Base-by-base conservation (phyloP, 2,797 vertebrate genomes). In the Numenius phaeopus region DNA sequence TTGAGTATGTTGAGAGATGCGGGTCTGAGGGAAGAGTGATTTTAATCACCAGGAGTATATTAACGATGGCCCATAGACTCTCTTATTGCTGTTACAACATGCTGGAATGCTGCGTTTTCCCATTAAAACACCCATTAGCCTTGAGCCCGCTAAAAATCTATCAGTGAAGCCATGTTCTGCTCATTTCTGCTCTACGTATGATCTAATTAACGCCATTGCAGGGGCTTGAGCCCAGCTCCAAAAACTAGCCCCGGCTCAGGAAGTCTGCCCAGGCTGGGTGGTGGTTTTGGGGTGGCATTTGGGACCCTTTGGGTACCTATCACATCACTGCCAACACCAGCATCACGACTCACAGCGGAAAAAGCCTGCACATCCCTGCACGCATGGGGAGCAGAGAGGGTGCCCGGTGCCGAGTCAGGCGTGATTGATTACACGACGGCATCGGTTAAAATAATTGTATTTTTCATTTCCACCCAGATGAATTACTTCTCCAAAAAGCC, bases 121-220 rank as follows among this genome's bases (percentile, higher is more conserved):
- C 96, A 98, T 98, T 98, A 98, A 97, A 97, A 95, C 94, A 90
- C 81, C 97, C 96, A 97, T 98, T 98, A 98, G 94, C 94, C 87
- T 90, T 69, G 82, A 97, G 94, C 88, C 88, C 52, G 73, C 97
- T 97, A 96, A 96, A 97, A 94, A 95, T 86, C 79, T 90, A 88
- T 95, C 96, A 96, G 69, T 23, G 46, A 88, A 94, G 72, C 83
- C 92, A 72, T 11, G 29, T 94, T 97, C 94, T 94, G 75, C 87
- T 20, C 78, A 57, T 71, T 92, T 58, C 80, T 92, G 40, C 52
- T 81, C 79, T 52, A 34, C 2, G 0, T 12, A 9, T 24, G 62
- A 65, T 49, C 46, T 61, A 77, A 89, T 83, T 67, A 86, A 52
- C 2, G 4, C 26, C 29, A 12, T 2, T 57, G 42, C 82, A 80